Evolutionary conservation across 2,888 invertebrate genomes (phyloP).

Genomic region (Lasioglossum oenotherae): DNA sequence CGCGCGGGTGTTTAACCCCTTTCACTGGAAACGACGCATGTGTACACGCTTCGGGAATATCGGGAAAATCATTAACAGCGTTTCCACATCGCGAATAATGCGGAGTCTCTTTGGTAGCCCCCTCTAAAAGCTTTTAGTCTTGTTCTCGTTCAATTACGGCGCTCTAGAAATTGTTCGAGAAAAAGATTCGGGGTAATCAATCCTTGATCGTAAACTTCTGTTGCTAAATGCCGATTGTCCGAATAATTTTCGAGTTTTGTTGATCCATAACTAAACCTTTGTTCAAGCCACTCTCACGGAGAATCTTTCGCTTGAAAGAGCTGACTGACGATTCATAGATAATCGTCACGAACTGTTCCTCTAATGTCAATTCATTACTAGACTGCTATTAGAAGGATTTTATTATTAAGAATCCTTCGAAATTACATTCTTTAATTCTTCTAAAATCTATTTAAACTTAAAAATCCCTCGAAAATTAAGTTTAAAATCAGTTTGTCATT

Average conservation of each 20-base stretch:
- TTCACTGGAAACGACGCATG: neutral
- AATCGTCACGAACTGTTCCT: neutral
- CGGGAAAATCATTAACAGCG: neutral
- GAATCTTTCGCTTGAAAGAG: neutral
- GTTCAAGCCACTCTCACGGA: neutral
- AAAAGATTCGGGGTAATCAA: neutral
- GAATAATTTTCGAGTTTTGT: neutral
- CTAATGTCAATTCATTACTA: neutral
- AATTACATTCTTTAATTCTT: no score
- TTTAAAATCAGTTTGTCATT: no score
- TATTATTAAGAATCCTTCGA: no score
- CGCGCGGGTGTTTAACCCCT: neutral
- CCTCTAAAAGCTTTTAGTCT: neutral
- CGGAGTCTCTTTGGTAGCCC: neutral
- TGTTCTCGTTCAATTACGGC: neutral
- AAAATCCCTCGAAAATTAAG: no score
- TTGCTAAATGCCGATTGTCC: neutral
- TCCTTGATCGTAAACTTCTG: neutral
- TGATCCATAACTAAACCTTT: neutral
- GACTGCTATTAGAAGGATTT: neutral
- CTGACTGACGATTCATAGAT: neutral
- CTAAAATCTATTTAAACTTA: no score
- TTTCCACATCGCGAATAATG: neutral
- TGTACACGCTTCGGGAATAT: conserved; percentile 9
- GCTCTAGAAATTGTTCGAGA: neutral